phyloP scores from a whole-genome alignment of 2,888 invertebrate genomes.

The Elysia crispata region DNA sequence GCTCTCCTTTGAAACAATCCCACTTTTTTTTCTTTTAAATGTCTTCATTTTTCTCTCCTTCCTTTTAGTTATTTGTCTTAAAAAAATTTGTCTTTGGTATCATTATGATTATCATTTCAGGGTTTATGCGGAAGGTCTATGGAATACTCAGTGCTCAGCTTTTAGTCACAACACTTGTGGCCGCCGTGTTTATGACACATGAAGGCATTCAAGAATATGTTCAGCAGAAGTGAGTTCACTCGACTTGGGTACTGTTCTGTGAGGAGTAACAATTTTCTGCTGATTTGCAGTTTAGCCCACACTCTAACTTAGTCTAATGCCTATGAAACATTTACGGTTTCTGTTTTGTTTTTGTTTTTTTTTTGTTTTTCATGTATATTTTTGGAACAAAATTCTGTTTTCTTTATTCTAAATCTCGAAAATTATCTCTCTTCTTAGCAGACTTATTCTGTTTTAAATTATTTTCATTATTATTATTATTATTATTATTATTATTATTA shows the following conservation, averaged over 20 bases:
- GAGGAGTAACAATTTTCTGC: not conserved
- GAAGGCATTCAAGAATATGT: constrained; percentile 77
- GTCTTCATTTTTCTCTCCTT: not conserved
- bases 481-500: too few species aligned
- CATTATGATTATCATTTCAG: constrained; percentile 71
- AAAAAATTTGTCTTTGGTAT: not conserved
- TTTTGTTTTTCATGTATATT: too few species aligned
- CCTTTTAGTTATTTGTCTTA: not conserved
- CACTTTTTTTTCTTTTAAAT: too few species aligned
- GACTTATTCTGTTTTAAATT: too few species aligned
- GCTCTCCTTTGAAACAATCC: too few species aligned
- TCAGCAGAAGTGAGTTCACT: constrained; percentile 69
- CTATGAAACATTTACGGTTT: too few species aligned
- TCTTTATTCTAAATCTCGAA: too few species aligned
- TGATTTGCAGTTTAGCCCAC: not conserved
- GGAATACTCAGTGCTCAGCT: constrained; percentile 88
- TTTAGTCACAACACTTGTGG: constrained; percentile 82
- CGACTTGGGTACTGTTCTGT: not conserved
- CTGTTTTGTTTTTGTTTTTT: too few species aligned
- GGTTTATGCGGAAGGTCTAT: constrained; percentile 91
- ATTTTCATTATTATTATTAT: too few species aligned
- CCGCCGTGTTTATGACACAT: constrained; percentile 74
- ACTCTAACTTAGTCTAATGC: not conserved
- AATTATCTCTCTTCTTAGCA: too few species aligned
- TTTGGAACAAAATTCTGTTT: too few species aligned